phyloP scores from a whole-genome alignment of 1,140 invertebrate species.

The silkworm (Bombyx mori) region DNA sequence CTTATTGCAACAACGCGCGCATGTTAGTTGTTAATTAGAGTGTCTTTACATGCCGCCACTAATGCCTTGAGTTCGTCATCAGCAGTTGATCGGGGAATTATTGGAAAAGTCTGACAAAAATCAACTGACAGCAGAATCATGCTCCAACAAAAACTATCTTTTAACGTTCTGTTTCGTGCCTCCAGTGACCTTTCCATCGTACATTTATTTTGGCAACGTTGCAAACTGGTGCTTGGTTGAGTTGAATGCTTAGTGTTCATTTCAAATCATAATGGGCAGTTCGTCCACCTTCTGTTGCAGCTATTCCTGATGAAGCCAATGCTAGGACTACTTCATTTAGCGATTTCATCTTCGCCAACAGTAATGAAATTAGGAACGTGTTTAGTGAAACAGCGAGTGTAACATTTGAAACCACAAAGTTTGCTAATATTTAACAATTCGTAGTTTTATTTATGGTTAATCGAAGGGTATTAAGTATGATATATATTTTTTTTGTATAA shows the following conservation, averaged over 20 bases:
- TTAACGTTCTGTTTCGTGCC: background rate
- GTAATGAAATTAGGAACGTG: too few relatives aligned
- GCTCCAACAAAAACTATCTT: background rate
- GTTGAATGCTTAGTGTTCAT: slow-evolving; percentile 3
- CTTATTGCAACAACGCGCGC: background rate
- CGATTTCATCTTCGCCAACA: too few relatives aligned
- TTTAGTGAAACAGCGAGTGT: too few relatives aligned
- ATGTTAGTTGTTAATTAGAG: slow-evolving; percentile 1
- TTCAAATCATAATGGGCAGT: background rate
- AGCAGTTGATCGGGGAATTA: background rate
- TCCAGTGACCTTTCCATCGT: background rate
- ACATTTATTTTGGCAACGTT: background rate
- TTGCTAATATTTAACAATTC: too few relatives aligned
- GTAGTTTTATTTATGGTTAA: too few relatives aligned
- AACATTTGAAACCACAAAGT: too few relatives aligned
- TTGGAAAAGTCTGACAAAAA: background rate
- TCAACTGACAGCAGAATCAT: background rate
- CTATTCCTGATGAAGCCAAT: too few relatives aligned
- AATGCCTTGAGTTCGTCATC: background rate
- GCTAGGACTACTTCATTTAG: too few relatives aligned
- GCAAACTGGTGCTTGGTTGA: slow-evolving; percentile 7
- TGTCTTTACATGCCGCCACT: background rate
- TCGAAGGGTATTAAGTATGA: too few relatives aligned
- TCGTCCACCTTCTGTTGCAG: too few relatives aligned
- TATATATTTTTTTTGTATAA: too few relatives aligned